phyloP scores from a whole-genome alignment of 2,888 invertebrate species.

The Drosophila siamana region DNA sequence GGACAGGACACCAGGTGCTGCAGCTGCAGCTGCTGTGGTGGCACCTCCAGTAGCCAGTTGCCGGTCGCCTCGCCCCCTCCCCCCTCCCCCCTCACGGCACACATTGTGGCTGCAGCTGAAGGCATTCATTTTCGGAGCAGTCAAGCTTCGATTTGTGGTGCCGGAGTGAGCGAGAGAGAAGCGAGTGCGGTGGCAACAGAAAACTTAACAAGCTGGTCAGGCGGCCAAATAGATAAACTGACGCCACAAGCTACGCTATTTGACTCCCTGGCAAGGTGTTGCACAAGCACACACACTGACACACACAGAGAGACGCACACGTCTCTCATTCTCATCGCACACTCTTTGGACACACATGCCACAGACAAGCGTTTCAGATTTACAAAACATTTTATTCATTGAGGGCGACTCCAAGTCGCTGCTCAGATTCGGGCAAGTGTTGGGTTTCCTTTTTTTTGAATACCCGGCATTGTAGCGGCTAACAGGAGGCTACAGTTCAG shows the following conservation, averaged over 20 bases:
- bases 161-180: background rate
- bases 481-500: too few relatives aligned
- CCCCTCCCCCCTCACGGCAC: too few relatives aligned
- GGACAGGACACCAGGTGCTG: conserved; percentile 19
- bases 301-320: background rate
- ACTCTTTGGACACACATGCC: conserved; percentile 25
- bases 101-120: conserved; percentile 2
- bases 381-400: conserved; percentile 79
- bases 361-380: conserved; percentile 73
- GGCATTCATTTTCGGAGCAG: conserved; percentile 41
- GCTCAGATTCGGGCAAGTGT: conserved; percentile 44
- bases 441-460: background rate
- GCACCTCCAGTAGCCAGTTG: conserved; percentile 8
- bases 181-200: conserved; percentile 20
- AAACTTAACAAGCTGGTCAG: conserved; percentile 67
- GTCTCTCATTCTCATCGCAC: background rate
- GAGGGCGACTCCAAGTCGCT: conserved; percentile 41
- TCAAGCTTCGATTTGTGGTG: conserved; percentile 48
- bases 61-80: background rate
- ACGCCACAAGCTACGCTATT: conserved; percentile 69
- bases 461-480: background rate
- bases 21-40: conserved; percentile 27
- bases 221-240: conserved; percentile 69
- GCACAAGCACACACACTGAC: conserved; percentile 30
- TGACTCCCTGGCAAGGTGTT: conserved; percentile 63